A percentile compares a stretch with the other conserved stretches of the same genome.
phyloP scores from a whole-genome alignment of 2,113 vertebrate species.

The Neogobius melanostomus region DNA sequence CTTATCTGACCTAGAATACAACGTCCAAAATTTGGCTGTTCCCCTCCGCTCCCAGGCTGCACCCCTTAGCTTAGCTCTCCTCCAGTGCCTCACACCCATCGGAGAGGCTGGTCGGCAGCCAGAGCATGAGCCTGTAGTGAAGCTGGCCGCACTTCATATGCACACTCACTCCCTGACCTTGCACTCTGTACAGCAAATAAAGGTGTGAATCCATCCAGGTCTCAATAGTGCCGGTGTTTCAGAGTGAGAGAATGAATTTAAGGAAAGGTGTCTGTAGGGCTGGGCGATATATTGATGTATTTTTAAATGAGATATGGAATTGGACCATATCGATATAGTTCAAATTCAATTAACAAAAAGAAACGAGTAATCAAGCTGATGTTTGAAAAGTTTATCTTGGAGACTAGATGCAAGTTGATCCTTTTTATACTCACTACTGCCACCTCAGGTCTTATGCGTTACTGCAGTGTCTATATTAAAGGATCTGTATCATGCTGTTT shows the following conservation, averaged over 20 bases:
- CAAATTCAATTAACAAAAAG: too few species aligned
- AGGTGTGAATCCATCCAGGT: slow-evolving; percentile 49
- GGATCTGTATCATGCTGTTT: too few species aligned
- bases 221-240: neutral
- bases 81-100: neutral
- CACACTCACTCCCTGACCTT: slow-evolving; percentile 36
- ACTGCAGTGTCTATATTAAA: too few species aligned
- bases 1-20: slow-evolving; percentile 1
- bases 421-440: too few species aligned
- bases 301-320: too few species aligned
- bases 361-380: too few species aligned
- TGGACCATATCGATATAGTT: too few species aligned
- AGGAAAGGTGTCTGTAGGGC: neutral
- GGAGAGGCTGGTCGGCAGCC: slow-evolving; percentile 3
- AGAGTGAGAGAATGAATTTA: neutral
- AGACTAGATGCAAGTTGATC: too few species aligned
- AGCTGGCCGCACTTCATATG: slow-evolving; percentile 11
- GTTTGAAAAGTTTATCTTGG: too few species aligned
- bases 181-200: slow-evolving; percentile 67
- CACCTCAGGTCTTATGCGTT: too few species aligned
- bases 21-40: slow-evolving; percentile 21
- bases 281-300: too few species aligned
- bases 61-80: slow-evolving; percentile 18
- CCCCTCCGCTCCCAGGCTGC: slow-evolving; percentile 18
- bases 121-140: slow-evolving; percentile 39